Base-by-base conservation (phyloP, 1,140 invertebrate species). In the Gryon sp. region DNA sequence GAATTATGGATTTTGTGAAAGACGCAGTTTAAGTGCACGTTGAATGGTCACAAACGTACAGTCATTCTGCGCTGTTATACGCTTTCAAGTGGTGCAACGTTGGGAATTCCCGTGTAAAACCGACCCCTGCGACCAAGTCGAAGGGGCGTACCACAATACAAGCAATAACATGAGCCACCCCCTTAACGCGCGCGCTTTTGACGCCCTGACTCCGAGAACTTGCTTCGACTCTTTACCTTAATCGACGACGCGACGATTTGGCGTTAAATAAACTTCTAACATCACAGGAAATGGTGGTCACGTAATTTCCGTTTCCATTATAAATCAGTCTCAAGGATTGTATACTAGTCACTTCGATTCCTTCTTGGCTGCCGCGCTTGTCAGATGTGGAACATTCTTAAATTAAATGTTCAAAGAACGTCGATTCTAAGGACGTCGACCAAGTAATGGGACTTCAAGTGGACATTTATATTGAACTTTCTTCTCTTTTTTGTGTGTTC, bases 181-280 rank as follows among this genome's bases (percentile, higher is more conserved):
- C 70, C 62, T 68, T 77, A 43, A 55, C 70, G 30, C 53, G n/a
- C n/a, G 34, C 63, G 63, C 53, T 72, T 68, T 60, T 70, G 55
- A 57, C 62, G 69, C 68, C 55, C 3, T 3, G 3, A 7, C 22
- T 48, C 65, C 59, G 45, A 60, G 72, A n/a, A 75, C 73, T 36
- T 50, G 45, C 24, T 65, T 59, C n/a, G n/a, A 46, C 52, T 79
- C 78, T 77, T 83, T 81, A 80, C 80, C 84, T 84, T 84, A 85
- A 85, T 85, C 83, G 83, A 85, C 76, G 83, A 81, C n/a, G 78
- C 76, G 81, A 84, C 82, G 80, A 85, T 84, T 84, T 83, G 81
- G 84, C 83, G 83, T 85, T 85, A 85, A 84, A 83, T 84, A 84
- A 85, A 85, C 83, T 85, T 85, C 78, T 80, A 82, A 76, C 83